Percentiles rank a stretch among this genome's conserved stretches.
These are phyloP conservation scores for Lithophane leautieri DNA, from an alignment of 2,888 invertebrate species.

Conservation along the genomic window DNA sequence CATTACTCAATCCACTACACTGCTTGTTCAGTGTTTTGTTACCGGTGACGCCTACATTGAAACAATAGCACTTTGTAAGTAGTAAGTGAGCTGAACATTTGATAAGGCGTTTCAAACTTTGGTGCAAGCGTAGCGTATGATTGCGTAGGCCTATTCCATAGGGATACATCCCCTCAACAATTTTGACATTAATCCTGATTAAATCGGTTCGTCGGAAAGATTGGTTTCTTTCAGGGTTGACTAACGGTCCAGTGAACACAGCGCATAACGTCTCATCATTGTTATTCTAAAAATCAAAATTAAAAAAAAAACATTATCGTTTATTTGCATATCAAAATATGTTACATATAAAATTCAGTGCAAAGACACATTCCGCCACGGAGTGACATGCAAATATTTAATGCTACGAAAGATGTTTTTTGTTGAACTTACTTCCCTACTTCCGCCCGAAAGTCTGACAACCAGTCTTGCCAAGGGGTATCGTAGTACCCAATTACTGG, in stretches of 20 bases:
- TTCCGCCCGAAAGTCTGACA: too few relatives aligned
- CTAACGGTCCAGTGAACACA: neutral
- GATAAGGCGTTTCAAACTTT: slow-evolving; percentile 23
- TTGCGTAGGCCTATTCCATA: neutral
- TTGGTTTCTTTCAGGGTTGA: neutral
- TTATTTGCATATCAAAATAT: too few relatives aligned
- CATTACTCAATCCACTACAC: neutral
- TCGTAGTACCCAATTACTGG: too few relatives aligned
- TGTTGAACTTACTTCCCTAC: neutral
- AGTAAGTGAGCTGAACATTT: neutral
- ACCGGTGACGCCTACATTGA: slow-evolving; percentile 29
- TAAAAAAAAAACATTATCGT: too few relatives aligned
- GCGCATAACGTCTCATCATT: neutral
- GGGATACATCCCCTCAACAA: neutral
- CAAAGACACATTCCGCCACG: too few relatives aligned
- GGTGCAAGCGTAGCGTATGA: neutral
- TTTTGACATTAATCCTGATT: neutral
- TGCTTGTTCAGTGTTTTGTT: slow-evolving; percentile 11
- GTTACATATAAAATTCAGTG: too few relatives aligned
- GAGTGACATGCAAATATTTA: too few relatives aligned
- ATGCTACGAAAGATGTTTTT: neutral
- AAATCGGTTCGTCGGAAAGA: neutral
- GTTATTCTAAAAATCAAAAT: neutral
- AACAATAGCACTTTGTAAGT: slow-evolving; percentile 34
- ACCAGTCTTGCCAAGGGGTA: too few relatives aligned